Base-by-base conservation (phyloP, 2,888 invertebrate species). In the Scaeva pyrastri region DNA sequence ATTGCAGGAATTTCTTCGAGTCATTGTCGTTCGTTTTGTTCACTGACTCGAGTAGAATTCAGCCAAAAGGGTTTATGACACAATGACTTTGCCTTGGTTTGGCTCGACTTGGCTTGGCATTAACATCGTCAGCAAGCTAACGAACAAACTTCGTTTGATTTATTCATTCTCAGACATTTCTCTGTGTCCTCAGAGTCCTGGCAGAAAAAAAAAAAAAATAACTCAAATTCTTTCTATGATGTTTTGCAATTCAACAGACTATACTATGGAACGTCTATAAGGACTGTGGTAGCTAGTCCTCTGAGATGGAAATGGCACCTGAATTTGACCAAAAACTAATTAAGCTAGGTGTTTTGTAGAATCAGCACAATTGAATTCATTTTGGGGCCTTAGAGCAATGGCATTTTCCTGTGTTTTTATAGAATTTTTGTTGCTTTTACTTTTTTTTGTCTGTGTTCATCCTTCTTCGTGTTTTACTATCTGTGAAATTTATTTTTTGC, bases 261-360 rank as follows among this genome's bases (percentile, higher is more conserved):
- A 31, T 7, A 31, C 31, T 5, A 31, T 5, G 8, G 31, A 31
- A 31, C 8, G 8, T 8, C 3, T 31, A 31, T 5, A 31, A 31
- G 8, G 31, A 1, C 8, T 31, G 8, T 7, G 31, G 31, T 31
- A 31, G n/a, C n/a, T n/a, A 56, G 56, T 58, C 39, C 58, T 58
- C 60, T 31, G 3, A 1, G 41, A 66, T 71, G 36, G 43, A 76
- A 70, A 68, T 45, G 76, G 31, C 60, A 77, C 16, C 60, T 62
- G 56, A 84, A 58, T 82, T 82, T 77, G 50, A 72, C 71, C 76
- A 56, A 73, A 77, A 85, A 80, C 68, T 85, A 80, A 85, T 85
- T 80, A 85, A 76, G 60, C 43, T 68, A 19, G 58, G 62, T 80
- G 75, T 80, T 66, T 68, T 62, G 21, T 36, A 19, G 68, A 73